phyloP scores from a whole-genome alignment of 2,113 vertebrate species.

The Rhea pennata region DNA sequence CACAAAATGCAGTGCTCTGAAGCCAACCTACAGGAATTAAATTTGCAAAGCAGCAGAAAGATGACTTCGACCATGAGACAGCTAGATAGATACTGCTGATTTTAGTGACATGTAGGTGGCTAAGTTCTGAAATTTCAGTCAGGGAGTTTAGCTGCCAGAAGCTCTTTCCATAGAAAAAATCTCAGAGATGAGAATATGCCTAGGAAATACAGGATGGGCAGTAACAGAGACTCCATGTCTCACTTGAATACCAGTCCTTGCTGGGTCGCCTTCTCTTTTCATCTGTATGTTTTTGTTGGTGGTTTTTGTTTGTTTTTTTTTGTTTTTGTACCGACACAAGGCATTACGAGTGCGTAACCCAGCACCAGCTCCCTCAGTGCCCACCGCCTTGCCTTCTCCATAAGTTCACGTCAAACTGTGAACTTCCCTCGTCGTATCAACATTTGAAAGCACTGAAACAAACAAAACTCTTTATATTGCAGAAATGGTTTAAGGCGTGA shows the following conservation, averaged over 20 bases:
- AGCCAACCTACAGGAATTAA: neutral
- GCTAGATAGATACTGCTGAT: neutral
- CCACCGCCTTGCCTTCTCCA: fast-evolving
- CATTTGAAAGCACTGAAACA: neutral
- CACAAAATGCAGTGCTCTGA: neutral
- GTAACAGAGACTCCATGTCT: neutral
- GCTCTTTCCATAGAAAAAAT: neutral
- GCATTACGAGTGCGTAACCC: neutral
- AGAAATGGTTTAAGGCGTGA: neutral
- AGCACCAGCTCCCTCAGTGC: neutral
- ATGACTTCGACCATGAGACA: neutral
- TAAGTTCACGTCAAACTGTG: neutral
- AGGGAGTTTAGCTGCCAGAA: neutral
- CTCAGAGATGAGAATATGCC: conserved; percentile 8
- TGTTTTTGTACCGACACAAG: neutral
- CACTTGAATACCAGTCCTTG: neutral
- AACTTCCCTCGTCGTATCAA: neutral
- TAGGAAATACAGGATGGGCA: neutral
- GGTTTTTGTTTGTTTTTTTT: too few relatives aligned
- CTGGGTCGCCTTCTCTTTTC: neutral
- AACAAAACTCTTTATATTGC: neutral
- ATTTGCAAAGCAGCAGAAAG: neutral
- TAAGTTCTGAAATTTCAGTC: neutral
- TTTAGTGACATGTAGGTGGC: neutral
- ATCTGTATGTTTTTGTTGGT: neutral